Base-by-base conservation (phyloP, 2,113 vertebrate species). In the Colinus virginianus region DNA sequence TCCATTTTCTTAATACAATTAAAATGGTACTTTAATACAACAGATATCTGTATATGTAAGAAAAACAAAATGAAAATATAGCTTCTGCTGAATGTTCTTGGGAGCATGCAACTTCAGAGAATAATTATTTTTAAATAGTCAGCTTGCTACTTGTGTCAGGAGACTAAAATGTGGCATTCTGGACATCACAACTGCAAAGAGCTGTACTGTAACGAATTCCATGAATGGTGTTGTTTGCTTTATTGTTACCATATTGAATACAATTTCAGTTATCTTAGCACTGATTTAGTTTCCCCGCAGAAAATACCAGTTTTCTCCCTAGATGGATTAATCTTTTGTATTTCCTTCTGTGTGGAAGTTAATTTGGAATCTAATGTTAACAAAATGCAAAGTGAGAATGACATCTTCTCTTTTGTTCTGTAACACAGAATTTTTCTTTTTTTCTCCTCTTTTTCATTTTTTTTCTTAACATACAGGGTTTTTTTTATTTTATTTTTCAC, bases 401-500 rank as follows among this genome's bases (percentile, higher is more conserved):
- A 25, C 2, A 48, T 18, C 1, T 87, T 77, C 90, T 74, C 4
- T 66, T 67, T 62, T 64, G 19, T 59, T 79, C 42, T 32, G 6
- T 74, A 56, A 12, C 10, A 75, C 40, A 84, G 63, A 2, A 7
- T 1, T 5, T 15, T 1, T 34, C 13, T 42, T 26, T 45, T 18
- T 19, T 58, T 25, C 42, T 28, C 38, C 40, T 36, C 34, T 13
- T 45, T 14, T 19, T 19, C 11, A 6, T 30, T 25, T 62, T n/a
- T 2, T 13, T 1, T 4, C 9, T 59, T 56, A 81, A 32, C 9
- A 64, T 70, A 8, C 12, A 70, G 15, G 6, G 63, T 71, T 15
- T 72, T 22, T 48, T 93, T 82, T 91, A 58, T n/a, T 87, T 88
- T 87, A 53, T 80, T 93, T 87, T 93, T 74, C 64, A 45, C n/a